These are phyloP conservation scores for Alethe diademata DNA, from an alignment of 2,113 vertebrate species.

Conservation along the genomic window DNA sequence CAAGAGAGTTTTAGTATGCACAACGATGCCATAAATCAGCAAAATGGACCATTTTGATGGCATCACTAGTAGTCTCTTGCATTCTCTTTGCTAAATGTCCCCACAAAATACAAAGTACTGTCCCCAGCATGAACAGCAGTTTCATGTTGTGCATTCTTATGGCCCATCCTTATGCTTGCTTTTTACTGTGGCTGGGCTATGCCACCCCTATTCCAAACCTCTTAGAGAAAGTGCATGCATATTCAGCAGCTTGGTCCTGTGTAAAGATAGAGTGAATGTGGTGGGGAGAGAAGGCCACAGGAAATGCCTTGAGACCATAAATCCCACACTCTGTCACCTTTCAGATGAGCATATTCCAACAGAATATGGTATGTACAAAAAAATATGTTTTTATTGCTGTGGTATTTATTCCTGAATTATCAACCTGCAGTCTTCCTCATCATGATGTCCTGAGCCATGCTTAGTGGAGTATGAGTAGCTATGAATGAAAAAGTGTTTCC, in stretches of 20 bases:
- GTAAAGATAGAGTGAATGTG: background rate
- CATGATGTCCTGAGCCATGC: background rate
- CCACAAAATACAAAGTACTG: background rate
- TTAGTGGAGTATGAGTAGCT: background rate
- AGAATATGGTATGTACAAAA: background rate
- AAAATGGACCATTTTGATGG: slow-evolving; percentile 35
- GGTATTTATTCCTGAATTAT: background rate
- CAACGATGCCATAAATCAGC: slow-evolving; percentile 32
- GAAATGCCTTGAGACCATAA: background rate
- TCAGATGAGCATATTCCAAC: background rate
- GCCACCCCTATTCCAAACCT: background rate
- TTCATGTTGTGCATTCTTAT: background rate
- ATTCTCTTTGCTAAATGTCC: slow-evolving; percentile 21
- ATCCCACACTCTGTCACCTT: background rate
- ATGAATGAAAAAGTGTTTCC: background rate
- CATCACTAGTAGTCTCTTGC: slow-evolving; percentile 34
- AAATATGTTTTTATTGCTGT: background rate
- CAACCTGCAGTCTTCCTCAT: background rate
- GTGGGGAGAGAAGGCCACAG: background rate
- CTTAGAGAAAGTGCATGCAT: background rate
- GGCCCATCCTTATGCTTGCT: background rate
- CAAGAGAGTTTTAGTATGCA: background rate
- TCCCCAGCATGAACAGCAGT: slow-evolving; percentile 44
- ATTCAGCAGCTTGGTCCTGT: background rate
- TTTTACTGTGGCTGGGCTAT: background rate